phyloP scores from a whole-genome alignment of 2,113 vertebrate genomes.

The Rana temporaria region DNA sequence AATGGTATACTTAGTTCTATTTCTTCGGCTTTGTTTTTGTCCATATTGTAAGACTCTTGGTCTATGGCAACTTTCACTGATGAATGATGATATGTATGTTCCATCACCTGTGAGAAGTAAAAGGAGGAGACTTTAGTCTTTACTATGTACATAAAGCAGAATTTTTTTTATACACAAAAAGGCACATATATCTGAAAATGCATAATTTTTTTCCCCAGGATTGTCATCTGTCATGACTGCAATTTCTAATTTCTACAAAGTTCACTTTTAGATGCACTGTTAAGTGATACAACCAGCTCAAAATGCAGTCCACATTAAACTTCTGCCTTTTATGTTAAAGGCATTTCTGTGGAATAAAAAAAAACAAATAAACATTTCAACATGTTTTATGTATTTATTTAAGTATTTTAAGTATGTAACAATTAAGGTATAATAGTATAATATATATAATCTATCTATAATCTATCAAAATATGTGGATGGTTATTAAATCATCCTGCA shows the following conservation, averaged over 20 bases:
- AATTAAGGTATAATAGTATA: too few species aligned
- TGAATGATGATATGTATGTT: conserved; percentile 99
- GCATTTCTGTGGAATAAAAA: too few species aligned
- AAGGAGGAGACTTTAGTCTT: background rate
- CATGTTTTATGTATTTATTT: too few species aligned
- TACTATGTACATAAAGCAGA: background rate
- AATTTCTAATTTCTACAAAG: background rate
- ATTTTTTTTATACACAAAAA: background rate
- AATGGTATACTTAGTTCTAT: conserved; percentile 91
- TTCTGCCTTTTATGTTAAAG: too few species aligned
- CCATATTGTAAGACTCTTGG: conserved; percentile 86
- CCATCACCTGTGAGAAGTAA: conserved; percentile 65
- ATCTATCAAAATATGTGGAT: too few species aligned
- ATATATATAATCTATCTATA: too few species aligned
- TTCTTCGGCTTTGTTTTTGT: conserved; percentile 92
- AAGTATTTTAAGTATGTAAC: too few species aligned
- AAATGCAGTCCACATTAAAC: background rate
- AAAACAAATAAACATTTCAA: too few species aligned
- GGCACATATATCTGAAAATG: background rate
- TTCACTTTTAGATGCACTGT: background rate
- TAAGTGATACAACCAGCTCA: background rate
- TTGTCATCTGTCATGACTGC: background rate
- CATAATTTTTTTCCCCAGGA: background rate
- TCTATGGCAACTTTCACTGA: conserved; percentile 86
- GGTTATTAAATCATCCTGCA: too few species aligned